Base-by-base conservation (phyloP, 1,140 invertebrate species). In the Myzus persicae region DNA sequence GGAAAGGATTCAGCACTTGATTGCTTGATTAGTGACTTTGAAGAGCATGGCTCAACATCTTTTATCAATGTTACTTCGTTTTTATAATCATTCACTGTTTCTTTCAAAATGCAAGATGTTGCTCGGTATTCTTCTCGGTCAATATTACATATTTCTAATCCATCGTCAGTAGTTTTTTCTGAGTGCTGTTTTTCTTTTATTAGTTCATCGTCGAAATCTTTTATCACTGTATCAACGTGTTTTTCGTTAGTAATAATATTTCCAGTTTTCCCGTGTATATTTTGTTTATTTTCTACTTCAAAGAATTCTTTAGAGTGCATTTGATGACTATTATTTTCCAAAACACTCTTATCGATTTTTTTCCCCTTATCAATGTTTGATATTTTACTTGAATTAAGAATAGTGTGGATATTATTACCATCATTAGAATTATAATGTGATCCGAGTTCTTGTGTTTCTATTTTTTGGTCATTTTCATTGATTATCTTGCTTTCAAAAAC, bases 1-100 rank as follows among this genome's bases (percentile, higher is more conserved):
- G 91, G 91, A 51, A 85, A 84, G 9, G 91, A 93, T 85, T 93
- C 91, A 26, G 36, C 36, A 11, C 91, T 93, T 93, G n/a, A 42
- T 84, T 93, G 91, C 51, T 93, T 93, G 44, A 11, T 67, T 18
- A 93, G 18, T 84, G 81, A 85, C 9, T 84, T 85, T 51, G 91
- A 84, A 51, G 81, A 93, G 85, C 91, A 84, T 40, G 42, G 91
- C 2, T 84, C 81, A 1, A 26, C 46, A 36, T 92, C 76, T 46
- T 92, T 92, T 38, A 40, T 84, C 24, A 84, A 20, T 51, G n/a
- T 48, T 48, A 93, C 38, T 54, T 93, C 91, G 42, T 54, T 93
- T 85, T 84, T 93, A 54, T 84, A 84, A 40, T 93, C 54, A 20
- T 51, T 20, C 7, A 51, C 76, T 7, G 91, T 85, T 93, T 93